Base-by-base conservation (phyloP, 2,888 invertebrate species). In the Lapara coniferarum region DNA sequence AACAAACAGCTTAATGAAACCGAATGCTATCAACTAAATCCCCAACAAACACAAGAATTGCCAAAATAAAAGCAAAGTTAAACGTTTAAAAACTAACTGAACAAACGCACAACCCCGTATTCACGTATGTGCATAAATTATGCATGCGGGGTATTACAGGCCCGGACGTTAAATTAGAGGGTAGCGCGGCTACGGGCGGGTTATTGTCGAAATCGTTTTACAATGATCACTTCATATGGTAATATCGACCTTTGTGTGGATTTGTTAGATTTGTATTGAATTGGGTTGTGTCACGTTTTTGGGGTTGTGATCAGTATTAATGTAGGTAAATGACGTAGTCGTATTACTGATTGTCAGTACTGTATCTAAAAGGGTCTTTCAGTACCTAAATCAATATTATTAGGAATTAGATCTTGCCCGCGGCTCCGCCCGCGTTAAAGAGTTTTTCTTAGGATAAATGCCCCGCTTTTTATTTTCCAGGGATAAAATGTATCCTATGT, bases 141-240 rank as follows among this genome's bases (percentile, higher is more conserved):
- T 67, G 67, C 44, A 67, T 67, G 19, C 66, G 44, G 66, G 68
- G 69, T 66, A 69, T 58, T 66, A 57, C 25, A 37, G 14, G 30
- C 66, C 52, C 52, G 14, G 57, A 53, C 44, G 56, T 57, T 58
- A 59, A 58, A 51, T 52, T 63, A 63, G 52, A 59, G 69, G 71
- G 71, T 69, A 66, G 19, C 58, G 55, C n/a, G 30, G 25, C 69
- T 51, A 46, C 53, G 51, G 66, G 16, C 69, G 63, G 69, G 52
- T 51, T 69, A 66, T 69, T 69, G 63, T 69, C 55, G 53, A 66
- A 66, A 52, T 16, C 53, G 53, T 66, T 55, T 66, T 53, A 53
- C 53, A 66, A 66, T 66, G 66, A 53, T 66, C 53, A 55, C 53
- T 66, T 66, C 66, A 37, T 66, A 53, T 66, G 66, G 63, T 49